phyloP scores from a whole-genome alignment of 2,113 vertebrate genomes.

The Numida meleagris region DNA sequence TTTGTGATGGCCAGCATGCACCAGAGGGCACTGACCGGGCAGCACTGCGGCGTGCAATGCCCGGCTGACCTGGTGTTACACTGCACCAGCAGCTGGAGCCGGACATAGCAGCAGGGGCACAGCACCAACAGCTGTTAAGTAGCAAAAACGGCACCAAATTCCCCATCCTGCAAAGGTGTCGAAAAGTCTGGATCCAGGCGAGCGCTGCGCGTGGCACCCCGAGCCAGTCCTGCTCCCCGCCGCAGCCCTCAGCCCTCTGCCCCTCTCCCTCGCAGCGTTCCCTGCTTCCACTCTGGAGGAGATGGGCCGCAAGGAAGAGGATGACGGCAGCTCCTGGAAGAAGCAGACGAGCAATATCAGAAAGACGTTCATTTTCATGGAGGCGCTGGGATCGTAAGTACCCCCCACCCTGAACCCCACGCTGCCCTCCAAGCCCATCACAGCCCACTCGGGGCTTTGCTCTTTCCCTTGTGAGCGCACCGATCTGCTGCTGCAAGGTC shows the following conservation, averaged over 20 bases:
- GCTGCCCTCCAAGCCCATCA: background rate
- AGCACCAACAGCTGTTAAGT: rapidly evolving
- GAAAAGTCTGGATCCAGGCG: background rate
- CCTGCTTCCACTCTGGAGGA: constrained; percentile 79
- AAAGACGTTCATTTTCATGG: constrained; percentile 92
- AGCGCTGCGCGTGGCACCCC: background rate
- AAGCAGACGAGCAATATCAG: constrained; percentile 91
- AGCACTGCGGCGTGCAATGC: background rate
- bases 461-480: background rate
- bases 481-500: background rate
- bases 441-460: rapidly evolving
- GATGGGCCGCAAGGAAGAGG: constrained; percentile 88
- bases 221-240: background rate
- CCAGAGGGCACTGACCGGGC: background rate
- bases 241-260: background rate
- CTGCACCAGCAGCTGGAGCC: background rate
- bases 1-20: background rate
- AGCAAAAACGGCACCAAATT: background rate
- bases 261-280: constrained; percentile 54
- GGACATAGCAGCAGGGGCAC: rapidly evolving
- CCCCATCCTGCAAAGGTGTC: background rate
- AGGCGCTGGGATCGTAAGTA: constrained; percentile 93
- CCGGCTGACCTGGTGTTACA: background rate
- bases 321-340: constrained; percentile 86
- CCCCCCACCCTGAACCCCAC: background rate